Conservation (phyloP, 2,797 vertebrate species). For the Thripadectes ignobilis region DNA sequence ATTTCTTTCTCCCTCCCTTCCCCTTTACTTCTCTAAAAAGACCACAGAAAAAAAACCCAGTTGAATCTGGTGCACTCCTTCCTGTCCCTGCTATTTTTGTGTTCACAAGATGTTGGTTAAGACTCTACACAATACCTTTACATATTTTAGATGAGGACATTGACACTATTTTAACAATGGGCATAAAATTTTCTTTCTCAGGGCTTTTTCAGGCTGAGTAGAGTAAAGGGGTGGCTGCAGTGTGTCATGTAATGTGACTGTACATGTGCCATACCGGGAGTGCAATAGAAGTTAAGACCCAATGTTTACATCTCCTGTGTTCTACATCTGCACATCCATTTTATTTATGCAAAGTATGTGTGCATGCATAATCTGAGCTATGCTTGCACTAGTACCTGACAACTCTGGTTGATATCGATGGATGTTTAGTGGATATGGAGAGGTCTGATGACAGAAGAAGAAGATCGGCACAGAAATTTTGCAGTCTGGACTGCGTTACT, state of each 20-base stretch:
- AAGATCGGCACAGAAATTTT: neutral
- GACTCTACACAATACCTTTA: neutral
- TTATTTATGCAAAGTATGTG: neutral
- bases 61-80: neutral
- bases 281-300: neutral
- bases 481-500: neutral
- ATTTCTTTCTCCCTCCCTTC: slow-evolving; percentile 37
- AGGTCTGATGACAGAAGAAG: neutral
- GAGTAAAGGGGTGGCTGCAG: neutral
- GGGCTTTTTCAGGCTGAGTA: neutral
- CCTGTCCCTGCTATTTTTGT: neutral
- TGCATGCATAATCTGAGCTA: neutral
- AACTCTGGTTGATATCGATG: neutral
- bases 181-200: neutral
- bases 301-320: neutral
- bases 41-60: neutral
- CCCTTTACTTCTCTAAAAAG: slow-evolving; percentile 43
- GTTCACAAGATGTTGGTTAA: neutral
- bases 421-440: neutral
- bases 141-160: neutral
- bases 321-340: neutral
- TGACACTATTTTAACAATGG: neutral
- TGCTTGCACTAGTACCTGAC: neutral
- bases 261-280: accelerated
- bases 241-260: neutral